A percentile compares a stretch with the other conserved stretches of the same genome.
Evolutionary conservation across 2,797 vertebrate species (phyloP).

Genomic region (Gadopsis bispinosus): DNA sequence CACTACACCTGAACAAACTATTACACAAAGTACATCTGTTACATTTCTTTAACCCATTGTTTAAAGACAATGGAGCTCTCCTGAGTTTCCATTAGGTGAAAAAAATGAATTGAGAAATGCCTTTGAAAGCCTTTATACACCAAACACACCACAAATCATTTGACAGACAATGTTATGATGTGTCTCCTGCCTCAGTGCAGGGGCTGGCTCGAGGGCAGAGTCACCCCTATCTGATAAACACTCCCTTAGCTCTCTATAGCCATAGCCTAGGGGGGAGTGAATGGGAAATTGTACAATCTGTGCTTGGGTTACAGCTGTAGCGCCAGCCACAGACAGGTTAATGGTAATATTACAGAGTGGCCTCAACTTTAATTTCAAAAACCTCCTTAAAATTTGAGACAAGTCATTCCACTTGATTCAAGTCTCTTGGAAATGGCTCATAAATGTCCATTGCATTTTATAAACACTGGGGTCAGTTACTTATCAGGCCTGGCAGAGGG

Average conservation of each 20-base stretch:
- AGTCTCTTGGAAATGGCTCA: slow-evolving; percentile 82
- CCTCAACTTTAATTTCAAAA: slow-evolving; percentile 84
- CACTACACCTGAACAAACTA: slow-evolving; percentile 74
- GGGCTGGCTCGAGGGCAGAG: slow-evolving; percentile 71
- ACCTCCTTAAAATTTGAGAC: slow-evolving; percentile 79
- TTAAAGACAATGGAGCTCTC: slow-evolving; percentile 51
- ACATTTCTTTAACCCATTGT: slow-evolving; percentile 55
- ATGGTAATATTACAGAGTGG: slow-evolving; percentile 76
- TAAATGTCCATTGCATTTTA: slow-evolving; percentile 88
- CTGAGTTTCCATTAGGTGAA: slow-evolving; percentile 71
- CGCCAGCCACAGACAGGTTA: slow-evolving; percentile 78
- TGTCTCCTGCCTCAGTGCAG: slow-evolving; percentile 71
- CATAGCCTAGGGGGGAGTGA: slow-evolving; percentile 61
- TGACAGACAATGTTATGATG: slow-evolving; percentile 78
- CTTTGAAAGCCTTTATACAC: slow-evolving; percentile 73
- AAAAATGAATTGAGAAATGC: slow-evolving; percentile 73
- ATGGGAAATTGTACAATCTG: slow-evolving; percentile 61
- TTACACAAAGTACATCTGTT: slow-evolving; percentile 54
- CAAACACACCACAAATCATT: slow-evolving; percentile 70
- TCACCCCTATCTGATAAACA: slow-evolving; percentile 77
- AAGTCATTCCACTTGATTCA: slow-evolving; percentile 71
- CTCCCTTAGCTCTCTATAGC: slow-evolving; percentile 57
- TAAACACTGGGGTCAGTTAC: slow-evolving; percentile 95
- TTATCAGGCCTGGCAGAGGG: slow-evolving; percentile 87
- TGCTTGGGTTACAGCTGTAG: slow-evolving; percentile 72